Conservation (phyloP, 2,797 vertebrate species). For the Cheirogaleus major region DNA sequence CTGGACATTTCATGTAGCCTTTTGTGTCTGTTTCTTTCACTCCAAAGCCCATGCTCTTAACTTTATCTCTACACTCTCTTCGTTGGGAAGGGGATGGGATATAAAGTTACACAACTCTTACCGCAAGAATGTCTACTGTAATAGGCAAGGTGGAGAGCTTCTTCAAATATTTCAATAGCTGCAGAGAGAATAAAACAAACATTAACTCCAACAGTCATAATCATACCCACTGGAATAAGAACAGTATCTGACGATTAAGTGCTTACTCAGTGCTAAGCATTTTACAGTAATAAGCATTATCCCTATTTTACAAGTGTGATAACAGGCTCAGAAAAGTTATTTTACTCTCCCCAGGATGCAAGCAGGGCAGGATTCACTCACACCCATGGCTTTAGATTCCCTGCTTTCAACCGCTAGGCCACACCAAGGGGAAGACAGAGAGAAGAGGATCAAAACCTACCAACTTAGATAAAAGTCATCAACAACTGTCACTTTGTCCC, state of each 20-base stretch:
- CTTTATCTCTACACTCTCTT: not conserved
- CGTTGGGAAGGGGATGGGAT: not conserved
- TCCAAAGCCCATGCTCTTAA: not conserved
- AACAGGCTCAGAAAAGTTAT: not conserved
- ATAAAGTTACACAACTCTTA: slow-evolving; percentile 84
- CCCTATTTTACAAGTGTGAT: not conserved
- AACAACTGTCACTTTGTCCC: not conserved
- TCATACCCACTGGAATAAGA: not conserved
- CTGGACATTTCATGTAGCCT: not conserved
- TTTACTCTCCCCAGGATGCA: not conserved
- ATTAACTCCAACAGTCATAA: slow-evolving; percentile 55
- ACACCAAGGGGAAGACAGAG: not conserved
- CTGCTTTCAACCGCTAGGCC: not conserved
- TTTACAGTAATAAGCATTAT: not conserved
- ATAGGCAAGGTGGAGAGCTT: slow-evolving; percentile 94
- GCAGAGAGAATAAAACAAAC: slow-evolving; percentile 64
- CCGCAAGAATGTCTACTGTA: slow-evolving; percentile 97
- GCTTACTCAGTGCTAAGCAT: not conserved
- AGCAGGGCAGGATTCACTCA: not conserved
- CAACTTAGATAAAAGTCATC: not conserved
- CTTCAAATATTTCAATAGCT: slow-evolving; percentile 96
- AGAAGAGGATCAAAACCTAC: slow-evolving; percentile 3
- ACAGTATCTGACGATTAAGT: not conserved
- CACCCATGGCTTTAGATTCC: not conserved
- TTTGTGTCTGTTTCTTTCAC: slow-evolving; percentile 16